Evolutionary conservation across 2,888 invertebrate genomes (phyloP).

Genomic region (Drosophila quasianomalipes): DNA sequence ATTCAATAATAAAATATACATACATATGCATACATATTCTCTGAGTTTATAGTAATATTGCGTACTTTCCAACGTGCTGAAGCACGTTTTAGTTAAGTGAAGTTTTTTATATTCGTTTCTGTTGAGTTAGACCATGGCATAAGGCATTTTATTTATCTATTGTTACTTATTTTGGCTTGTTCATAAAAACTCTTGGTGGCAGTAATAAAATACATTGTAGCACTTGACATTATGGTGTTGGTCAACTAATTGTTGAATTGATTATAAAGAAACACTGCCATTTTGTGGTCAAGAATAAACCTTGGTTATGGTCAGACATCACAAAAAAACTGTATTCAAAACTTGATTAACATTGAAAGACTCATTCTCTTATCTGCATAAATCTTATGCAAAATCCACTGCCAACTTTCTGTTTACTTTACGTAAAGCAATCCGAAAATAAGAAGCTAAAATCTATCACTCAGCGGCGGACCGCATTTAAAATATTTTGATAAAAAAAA

Average conservation of each 20-base stretch:
- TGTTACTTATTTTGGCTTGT: constrained; percentile 38
- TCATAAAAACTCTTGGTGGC: constrained; percentile 27
- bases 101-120: constrained; percentile 40
- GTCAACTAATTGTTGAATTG: constrained; percentile 3
- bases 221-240: constrained; percentile 1
- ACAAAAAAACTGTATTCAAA: constrained; percentile 33
- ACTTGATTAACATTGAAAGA: constrained; percentile 77
- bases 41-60: constrained; percentile 33
- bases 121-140: constrained; percentile 56
- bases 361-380: constrained; percentile 79
- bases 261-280: constrained; percentile 7
- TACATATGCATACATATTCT: too few species aligned
- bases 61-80: constrained; percentile 45
- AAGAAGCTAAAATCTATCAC: constrained; percentile 65
- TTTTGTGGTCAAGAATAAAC: constrained; percentile 56
- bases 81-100: constrained; percentile 46
- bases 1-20: too few species aligned
- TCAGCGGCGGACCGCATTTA: constrained; percentile 72
- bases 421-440: constrained; percentile 7
- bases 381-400: constrained; percentile 64
- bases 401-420: constrained; percentile 72
- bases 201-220: constrained; percentile 18
- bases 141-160: constrained; percentile 60
- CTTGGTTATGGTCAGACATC: constrained; percentile 62
- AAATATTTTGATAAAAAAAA: constrained; percentile 78